Evolutionary conservation across 2,113 vertebrate genomes (phyloP), one percentile per base, ranked within the genome.

Genomic region (Laticauda colubrina): DNA sequence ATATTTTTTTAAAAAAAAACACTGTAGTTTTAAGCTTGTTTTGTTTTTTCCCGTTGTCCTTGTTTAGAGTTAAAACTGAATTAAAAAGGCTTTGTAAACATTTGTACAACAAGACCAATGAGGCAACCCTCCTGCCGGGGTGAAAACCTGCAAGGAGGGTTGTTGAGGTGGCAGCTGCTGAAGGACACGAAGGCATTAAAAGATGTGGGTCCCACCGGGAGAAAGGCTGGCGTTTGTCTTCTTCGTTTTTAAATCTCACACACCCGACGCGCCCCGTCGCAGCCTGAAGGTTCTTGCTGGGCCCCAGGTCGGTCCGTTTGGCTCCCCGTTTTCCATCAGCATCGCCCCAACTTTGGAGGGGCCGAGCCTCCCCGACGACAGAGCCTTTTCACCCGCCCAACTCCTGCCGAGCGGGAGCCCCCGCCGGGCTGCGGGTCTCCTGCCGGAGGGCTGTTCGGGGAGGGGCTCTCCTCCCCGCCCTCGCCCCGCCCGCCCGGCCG

Each of bases 61-160:
- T 94, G 96, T 97, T 97, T 97, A 97, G 95, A 97, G 97, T 97
- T 97, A 87, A 81, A 43, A 96, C 96, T 95, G 95, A 96, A 96
- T 96, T 97, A 96, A 95, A 96, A 97, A 97, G 45, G 96, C 96
- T 97, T 97, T 98, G 98, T 98, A 98, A 97, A 98, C 98, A 97
- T 93, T 94, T 91, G 69, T 96, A 96, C 94, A 95, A 95, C 95
- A 20, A 94, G 94, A 98, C 98, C 98, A 97, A 98, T 98, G 98
- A 98, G 96, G 96, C 98, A 97, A 98, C 98, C 98, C 94, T 97
- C 96, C 95, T 95, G 97, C 97, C 24, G 95, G 39, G 24, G 6
- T 34, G 1, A 43, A 51, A 94, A 88, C 97, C 97, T 96, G 94
- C 90, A 94, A 11, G 29, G 95, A 95, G 96, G 97, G 98, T 98